A percentile compares a stretch with the other conserved stretches of the same genome.
Conservation (phyloP, 2,888 invertebrate genomes). For the Lithophane semibrunnea region DNA sequence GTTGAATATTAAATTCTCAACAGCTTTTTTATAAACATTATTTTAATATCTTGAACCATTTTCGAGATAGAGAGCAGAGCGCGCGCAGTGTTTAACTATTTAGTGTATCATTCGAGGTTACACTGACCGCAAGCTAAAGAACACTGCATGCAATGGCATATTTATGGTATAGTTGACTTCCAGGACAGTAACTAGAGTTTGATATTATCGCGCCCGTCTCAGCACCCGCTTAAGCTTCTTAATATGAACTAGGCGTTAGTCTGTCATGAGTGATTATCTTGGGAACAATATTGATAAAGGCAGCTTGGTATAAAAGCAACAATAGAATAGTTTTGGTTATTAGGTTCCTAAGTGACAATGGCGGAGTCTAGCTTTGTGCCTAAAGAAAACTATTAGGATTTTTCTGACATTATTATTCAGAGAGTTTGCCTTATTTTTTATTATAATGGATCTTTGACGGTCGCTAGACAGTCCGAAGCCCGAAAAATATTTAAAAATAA, state of each 20-base stretch:
- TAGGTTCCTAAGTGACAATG: constrained; percentile 10
- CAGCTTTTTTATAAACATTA: too few species aligned
- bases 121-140: too few species aligned
- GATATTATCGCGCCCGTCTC: neutral
- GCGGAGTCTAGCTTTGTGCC: neutral
- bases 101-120: too few species aligned
- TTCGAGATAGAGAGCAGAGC: too few species aligned
- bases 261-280: constrained; percentile 29
- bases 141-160: too few species aligned
- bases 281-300: constrained; percentile 15
- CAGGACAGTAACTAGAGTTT: neutral
- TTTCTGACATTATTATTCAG: neutral
- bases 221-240: neutral
- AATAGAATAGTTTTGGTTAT: constrained; percentile 15
- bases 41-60: too few species aligned
- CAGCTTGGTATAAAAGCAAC: constrained; percentile 22
- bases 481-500: neutral
- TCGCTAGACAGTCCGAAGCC: too few species aligned
- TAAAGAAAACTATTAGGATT: neutral
- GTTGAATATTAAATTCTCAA: too few species aligned
- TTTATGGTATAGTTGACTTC: neutral
- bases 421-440: neutral
- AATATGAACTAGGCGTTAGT: neutral
- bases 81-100: too few species aligned
- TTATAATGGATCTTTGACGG: neutral